These are phyloP conservation scores for Archegozetes longisetosus DNA, from an alignment of 1,140 invertebrate species.

Conservation along the genomic window DNA sequence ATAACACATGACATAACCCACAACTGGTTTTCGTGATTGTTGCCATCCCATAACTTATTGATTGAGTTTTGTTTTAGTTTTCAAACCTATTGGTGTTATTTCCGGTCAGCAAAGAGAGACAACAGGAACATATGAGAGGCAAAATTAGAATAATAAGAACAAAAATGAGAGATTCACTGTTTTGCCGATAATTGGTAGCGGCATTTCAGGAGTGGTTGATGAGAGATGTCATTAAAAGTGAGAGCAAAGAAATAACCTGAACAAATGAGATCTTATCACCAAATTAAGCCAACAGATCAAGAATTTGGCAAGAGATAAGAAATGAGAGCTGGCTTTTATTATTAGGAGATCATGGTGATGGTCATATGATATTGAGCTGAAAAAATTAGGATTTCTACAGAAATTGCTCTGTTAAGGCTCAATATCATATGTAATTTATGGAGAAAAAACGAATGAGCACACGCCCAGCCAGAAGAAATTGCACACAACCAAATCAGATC, in stretches of 20 bases:
- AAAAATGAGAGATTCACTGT: background rate
- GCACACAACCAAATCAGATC: background rate
- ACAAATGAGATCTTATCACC: background rate
- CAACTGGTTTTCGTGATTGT: too few relatives aligned
- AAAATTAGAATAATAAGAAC: background rate
- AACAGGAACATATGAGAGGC: too few relatives aligned
- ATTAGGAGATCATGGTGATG: background rate
- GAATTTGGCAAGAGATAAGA: background rate
- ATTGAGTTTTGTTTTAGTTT: too few relatives aligned
- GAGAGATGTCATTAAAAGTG: background rate
- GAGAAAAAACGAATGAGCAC: background rate
- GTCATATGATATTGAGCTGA: background rate
- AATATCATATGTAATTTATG: background rate
- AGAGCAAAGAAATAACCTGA: background rate
- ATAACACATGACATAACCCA: too few relatives aligned
- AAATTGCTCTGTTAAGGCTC: background rate
- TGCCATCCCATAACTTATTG: too few relatives aligned
- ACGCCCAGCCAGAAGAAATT: background rate
- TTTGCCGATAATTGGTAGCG: background rate
- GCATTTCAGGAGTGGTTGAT: background rate
- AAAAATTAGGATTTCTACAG: background rate
- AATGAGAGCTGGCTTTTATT: background rate
- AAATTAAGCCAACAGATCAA: background rate
- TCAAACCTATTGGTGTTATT: too few relatives aligned
- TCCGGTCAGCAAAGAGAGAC: too few relatives aligned